Evolutionary conservation across 2,797 vertebrate species (phyloP).

Genomic region (Pantherophis vulpinus): DNA sequence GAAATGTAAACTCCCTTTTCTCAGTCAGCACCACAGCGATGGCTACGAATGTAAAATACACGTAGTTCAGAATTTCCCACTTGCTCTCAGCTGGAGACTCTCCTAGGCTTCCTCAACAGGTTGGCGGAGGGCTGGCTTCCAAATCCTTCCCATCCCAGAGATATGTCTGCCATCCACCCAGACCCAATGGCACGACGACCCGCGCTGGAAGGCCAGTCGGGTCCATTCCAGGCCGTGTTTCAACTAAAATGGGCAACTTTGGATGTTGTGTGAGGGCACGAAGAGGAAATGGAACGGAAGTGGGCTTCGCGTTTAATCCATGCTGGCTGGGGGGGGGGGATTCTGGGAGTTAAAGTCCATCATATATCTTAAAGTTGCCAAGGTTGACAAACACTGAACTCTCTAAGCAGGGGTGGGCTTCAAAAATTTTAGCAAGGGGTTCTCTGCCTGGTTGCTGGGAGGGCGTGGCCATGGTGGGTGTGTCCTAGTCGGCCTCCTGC

Average conservation of each 20-base stretch:
- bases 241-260: not conserved
- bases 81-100: not conserved
- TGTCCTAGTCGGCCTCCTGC: too few relatives aligned
- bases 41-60: too few relatives aligned
- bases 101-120: not conserved
- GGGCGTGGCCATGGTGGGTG: too few relatives aligned
- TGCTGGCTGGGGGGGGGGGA: not conserved
- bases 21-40: not conserved
- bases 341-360: constrained; percentile 3
- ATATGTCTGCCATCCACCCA: not conserved
- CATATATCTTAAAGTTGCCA: not conserved
- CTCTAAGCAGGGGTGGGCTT: too few relatives aligned
- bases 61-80: not conserved
- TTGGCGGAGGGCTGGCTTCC: not conserved
- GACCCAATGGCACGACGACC: not conserved
- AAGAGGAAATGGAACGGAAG: not conserved
- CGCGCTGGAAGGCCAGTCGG: too few relatives aligned
- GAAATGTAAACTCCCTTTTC: too few relatives aligned
- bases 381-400: not conserved
- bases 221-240: too few relatives aligned
- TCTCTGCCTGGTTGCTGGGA: too few relatives aligned
- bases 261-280: not conserved
- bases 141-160: not conserved
- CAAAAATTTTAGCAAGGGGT: too few relatives aligned
- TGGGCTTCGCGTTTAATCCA: not conserved